Evolutionary conservation across 2,888 invertebrate genomes (phyloP).

Genomic region (Melinopterus prodromus): DNA sequence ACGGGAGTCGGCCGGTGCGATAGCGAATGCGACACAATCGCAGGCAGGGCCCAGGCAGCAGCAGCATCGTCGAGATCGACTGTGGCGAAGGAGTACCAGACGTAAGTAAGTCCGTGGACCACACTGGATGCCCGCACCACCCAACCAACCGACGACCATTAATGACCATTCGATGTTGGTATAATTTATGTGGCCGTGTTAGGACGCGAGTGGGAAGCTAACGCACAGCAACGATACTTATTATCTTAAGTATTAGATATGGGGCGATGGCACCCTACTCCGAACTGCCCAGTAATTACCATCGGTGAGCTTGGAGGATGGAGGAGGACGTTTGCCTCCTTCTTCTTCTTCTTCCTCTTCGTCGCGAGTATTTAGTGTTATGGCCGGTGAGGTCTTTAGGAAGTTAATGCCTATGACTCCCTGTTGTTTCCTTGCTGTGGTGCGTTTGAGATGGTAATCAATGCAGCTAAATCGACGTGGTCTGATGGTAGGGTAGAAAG

Average conservation of each 20-base stretch:
- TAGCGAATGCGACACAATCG: not conserved
- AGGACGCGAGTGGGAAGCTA: constrained; percentile 47
- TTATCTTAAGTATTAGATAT: constrained; percentile 58
- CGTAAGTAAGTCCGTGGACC: constrained; percentile 37
- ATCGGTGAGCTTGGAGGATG: not conserved
- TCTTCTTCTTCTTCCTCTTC: not conserved
- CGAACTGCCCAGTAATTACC: constrained; percentile 18
- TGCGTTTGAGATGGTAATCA: not conserved
- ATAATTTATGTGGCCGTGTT: constrained; percentile 57
- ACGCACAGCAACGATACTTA: constrained; percentile 46
- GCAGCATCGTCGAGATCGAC: not conserved
- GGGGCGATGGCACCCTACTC: constrained; percentile 37
- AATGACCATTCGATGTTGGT: constrained; percentile 61
- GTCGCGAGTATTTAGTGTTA: not conserved
- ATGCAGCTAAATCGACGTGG: not conserved
- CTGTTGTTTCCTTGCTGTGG: not conserved
- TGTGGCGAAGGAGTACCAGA: constrained; percentile 4
- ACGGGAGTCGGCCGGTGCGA: not conserved
- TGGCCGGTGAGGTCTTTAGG: not conserved
- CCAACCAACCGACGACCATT: constrained; percentile 51
- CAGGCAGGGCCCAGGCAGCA: not conserved
- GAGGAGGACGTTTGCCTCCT: not conserved
- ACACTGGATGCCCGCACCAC: constrained; percentile 51
- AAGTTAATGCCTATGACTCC: not conserved
- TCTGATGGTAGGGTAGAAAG: too few relatives aligned